A percentile compares a stretch with the other conserved stretches of the same genome.
These are phyloP conservation scores for Cydia amplana DNA, from an alignment of 1,140 invertebrate species.

Conservation along the genomic window DNA sequence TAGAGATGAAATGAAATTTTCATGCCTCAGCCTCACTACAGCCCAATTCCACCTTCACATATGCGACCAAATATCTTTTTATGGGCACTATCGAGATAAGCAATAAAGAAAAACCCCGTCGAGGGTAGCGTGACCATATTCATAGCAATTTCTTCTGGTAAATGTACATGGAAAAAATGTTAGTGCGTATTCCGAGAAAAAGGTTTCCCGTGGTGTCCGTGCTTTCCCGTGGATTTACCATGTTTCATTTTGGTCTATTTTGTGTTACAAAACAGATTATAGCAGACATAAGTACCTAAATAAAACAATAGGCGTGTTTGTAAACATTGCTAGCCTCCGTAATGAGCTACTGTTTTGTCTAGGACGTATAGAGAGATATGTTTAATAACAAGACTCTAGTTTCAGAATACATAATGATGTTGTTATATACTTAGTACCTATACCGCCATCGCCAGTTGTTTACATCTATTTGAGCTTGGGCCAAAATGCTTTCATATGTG, in stretches of 20 bases:
- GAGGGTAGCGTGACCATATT: slow-evolving; percentile 34
- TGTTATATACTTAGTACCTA: no score
- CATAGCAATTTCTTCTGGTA: background rate
- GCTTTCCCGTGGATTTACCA: background rate
- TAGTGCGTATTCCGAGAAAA: background rate
- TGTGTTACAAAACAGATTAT: no score
- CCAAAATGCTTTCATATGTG: no score
- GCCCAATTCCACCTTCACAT: background rate
- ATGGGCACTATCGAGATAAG: slow-evolving; percentile 41
- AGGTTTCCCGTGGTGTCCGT: no score
- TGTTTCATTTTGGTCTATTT: background rate
- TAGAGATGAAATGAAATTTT: background rate
- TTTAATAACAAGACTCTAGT: no score
- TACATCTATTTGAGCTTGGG: no score
- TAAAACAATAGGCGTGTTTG: background rate
- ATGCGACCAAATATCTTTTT: slow-evolving; percentile 42
- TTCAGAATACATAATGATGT: no score
- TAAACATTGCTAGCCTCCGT: background rate
- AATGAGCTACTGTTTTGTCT: background rate
- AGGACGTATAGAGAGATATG: background rate
- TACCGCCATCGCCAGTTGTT: no score
- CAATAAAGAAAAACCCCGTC: slow-evolving; percentile 45
- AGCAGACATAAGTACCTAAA: no score
- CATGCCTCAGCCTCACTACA: background rate
- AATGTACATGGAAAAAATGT: slow-evolving; percentile 3